Evolutionary conservation across 2,888 invertebrate species (phyloP).

Genomic region (Neuroscelio doddi): DNA sequence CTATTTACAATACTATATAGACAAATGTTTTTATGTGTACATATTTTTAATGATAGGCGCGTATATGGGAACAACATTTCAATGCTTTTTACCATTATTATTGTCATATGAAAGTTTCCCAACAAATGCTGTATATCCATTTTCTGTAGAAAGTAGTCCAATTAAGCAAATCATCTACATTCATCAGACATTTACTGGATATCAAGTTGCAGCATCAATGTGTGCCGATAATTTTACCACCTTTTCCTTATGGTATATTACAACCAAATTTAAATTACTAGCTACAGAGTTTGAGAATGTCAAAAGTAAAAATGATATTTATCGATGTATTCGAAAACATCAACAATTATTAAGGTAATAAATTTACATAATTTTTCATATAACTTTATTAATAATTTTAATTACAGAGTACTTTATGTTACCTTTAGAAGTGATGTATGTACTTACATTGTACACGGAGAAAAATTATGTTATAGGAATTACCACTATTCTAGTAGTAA

Average conservation of each 20-base stretch:
- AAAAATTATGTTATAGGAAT: no score
- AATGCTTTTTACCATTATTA: constrained; percentile 48
- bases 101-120: constrained; percentile 28
- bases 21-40: constrained; percentile 38
- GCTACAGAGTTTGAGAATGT: constrained; percentile 34
- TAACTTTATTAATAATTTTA: no score
- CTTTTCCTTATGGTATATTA: constrained; percentile 51
- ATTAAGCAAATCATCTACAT: constrained; percentile 40
- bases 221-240: constrained; percentile 51
- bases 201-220: constrained; percentile 47
- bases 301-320: constrained; percentile 28
- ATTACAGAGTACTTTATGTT: no score
- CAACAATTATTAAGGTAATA: constrained; percentile 45
- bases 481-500: no score
- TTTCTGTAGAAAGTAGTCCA: constrained; percentile 36
- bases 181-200: constrained; percentile 49
- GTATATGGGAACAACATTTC: constrained; percentile 41
- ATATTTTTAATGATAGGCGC: constrained; percentile 27
- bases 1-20: constrained; percentile 46
- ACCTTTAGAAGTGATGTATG: no score
- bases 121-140: constrained; percentile 46
- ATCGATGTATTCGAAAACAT: constrained; percentile 47
- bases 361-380: no score
- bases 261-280: constrained; percentile 51
- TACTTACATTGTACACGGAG: no score